Evolutionary conservation across 2,888 invertebrate genomes (phyloP).

Genomic region (Pomacea canaliculata): DNA sequence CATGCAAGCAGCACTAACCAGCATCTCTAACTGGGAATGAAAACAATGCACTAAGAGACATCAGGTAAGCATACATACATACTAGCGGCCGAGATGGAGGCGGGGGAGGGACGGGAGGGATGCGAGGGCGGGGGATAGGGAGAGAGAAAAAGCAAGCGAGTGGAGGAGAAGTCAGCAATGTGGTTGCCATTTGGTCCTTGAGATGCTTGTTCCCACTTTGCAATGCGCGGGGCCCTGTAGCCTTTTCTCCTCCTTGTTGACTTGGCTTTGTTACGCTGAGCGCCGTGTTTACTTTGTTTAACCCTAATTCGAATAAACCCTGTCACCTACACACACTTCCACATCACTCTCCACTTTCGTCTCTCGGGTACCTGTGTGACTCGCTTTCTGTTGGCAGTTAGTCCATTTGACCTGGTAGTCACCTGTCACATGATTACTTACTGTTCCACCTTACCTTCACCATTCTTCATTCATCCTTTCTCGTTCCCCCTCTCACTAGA

Average conservation of each 20-base stretch:
- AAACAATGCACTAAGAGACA: too few relatives aligned
- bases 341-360: not conserved
- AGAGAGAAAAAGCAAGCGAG: not conserved
- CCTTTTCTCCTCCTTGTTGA: not conserved
- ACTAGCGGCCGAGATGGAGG: too few relatives aligned
- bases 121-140: not conserved
- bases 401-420: too few relatives aligned
- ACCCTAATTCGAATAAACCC: conserved; percentile 19
- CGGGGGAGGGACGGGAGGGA: too few relatives aligned
- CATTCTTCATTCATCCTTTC: not conserved
- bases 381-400: not conserved
- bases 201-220: conserved; percentile 16
- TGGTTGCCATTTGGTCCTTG: not conserved
- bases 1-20: too few relatives aligned
- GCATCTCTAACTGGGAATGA: too few relatives aligned
- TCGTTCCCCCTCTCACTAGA: not conserved
- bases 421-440: not conserved
- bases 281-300: conserved; percentile 11
- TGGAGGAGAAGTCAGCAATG: not conserved
- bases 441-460: not conserved
- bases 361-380: not conserved
- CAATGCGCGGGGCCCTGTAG: conserved; percentile 13
- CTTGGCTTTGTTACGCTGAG: not conserved
- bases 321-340: conserved; percentile 2
- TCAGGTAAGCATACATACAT: too few relatives aligned